These are phyloP conservation scores for Panagrolaimus sp. DNA, from an alignment of 1,140 invertebrate genomes.

Conservation along the genomic window DNA sequence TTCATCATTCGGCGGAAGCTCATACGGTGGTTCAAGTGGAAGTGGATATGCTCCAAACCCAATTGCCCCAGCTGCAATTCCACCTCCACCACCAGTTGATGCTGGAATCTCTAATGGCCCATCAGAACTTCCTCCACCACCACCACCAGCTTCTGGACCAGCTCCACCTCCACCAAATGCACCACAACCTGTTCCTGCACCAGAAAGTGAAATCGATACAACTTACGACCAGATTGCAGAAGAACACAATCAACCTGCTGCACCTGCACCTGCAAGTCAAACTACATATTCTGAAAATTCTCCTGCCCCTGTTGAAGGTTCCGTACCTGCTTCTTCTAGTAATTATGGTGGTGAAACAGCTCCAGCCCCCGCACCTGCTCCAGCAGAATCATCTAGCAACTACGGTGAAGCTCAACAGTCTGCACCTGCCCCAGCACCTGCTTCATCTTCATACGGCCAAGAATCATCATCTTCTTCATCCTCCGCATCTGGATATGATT, in stretches of 20 bases:
- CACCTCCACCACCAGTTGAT: background rate
- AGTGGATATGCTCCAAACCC: background rate
- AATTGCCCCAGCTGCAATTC: background rate
- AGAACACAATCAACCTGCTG: conserved; percentile 16
- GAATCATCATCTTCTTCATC: background rate
- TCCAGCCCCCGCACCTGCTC: conserved; percentile 1
- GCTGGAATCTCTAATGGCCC: background rate
- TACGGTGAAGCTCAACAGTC: background rate
- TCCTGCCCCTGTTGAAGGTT: background rate
- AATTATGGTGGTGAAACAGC: conserved; percentile 11
- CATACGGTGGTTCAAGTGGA: background rate
- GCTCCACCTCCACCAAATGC: background rate
- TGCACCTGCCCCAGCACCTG: conserved; percentile 7
- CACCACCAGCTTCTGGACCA: background rate
- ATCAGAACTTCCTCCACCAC: background rate
- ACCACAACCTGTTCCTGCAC: background rate
- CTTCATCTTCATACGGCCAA: background rate
- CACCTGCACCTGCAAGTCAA: conserved; percentile 11
- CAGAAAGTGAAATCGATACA: background rate
- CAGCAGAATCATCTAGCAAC: conserved; percentile 11
- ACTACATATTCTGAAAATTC: background rate
- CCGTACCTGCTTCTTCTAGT: background rate
- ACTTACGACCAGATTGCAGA: conserved; percentile 2
- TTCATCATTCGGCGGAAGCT: background rate
- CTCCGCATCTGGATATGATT: conserved; percentile 6